Evolutionary conservation across 2,888 invertebrate genomes (phyloP).

Genomic region (Trisateles emortualis): DNA sequence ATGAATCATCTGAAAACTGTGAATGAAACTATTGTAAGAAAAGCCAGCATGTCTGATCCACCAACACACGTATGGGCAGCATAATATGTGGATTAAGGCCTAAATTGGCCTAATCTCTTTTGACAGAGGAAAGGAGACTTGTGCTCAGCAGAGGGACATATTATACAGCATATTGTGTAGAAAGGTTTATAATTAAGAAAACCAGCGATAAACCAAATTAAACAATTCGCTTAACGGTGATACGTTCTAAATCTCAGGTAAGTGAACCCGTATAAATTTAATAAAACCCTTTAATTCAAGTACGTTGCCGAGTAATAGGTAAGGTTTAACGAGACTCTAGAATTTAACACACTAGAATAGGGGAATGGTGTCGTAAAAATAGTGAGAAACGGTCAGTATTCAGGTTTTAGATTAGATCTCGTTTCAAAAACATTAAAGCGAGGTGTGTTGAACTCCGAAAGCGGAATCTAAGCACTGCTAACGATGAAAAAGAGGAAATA

Average conservation of each 20-base stretch:
- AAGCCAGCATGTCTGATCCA: no score
- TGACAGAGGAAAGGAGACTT: no score
- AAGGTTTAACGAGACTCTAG: constrained; percentile 61
- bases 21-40: no score
- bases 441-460: constrained; percentile 33
- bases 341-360: constrained; percentile 58
- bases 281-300: constrained; percentile 63
- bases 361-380: constrained; percentile 77
- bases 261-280: constrained; percentile 61
- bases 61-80: no score
- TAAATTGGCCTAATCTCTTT: no score
- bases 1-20: no score
- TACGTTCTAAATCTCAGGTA: constrained; percentile 50
- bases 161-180: background rate
- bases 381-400: constrained; percentile 73
- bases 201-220: constrained; percentile 37
- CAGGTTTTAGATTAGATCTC: constrained; percentile 76
- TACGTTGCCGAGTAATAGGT: constrained; percentile 53
- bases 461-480: constrained; percentile 48
- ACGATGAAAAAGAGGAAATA: constrained; percentile 63
- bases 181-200: constrained; percentile 1
- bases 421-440: constrained; percentile 54
- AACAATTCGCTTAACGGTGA: constrained; percentile 43
- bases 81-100: no score
- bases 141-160: no score